Percentiles rank a stretch among this genome's conserved stretches.
Evolutionary conservation across 2,797 vertebrate species (phyloP).

Genomic region (Catostomus latipinnis): DNA sequence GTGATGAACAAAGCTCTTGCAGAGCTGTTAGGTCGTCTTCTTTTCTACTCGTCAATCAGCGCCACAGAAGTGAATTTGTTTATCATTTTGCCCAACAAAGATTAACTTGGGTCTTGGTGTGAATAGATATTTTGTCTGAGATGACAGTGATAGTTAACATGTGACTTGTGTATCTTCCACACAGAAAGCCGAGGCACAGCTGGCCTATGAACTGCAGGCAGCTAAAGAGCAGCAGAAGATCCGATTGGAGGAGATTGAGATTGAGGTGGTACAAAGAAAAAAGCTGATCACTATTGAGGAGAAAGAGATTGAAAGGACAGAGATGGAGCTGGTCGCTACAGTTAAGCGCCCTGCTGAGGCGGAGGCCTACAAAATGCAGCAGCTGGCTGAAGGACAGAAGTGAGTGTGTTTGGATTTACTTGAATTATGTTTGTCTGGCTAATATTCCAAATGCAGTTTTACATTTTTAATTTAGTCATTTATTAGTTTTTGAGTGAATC

Average conservation of each 20-base stretch:
- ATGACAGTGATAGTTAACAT: background rate
- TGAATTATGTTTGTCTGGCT: background rate
- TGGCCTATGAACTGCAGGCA: constrained; percentile 93
- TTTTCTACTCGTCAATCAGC: too few relatives aligned
- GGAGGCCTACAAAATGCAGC: constrained; percentile 85
- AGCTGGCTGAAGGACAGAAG: constrained; percentile 88
- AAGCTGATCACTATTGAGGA: constrained; percentile 89
- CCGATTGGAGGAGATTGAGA: constrained; percentile 89
- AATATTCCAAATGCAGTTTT: background rate
- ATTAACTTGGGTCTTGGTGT: too few relatives aligned
- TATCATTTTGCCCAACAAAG: too few relatives aligned
- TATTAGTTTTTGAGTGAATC: too few relatives aligned
- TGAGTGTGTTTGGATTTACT: constrained; percentile 63
- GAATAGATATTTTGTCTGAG: background rate
- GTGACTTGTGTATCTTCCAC: constrained; percentile 8
- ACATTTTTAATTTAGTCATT: too few relatives aligned
- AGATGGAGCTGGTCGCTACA: constrained; percentile 84
- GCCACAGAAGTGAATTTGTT: too few relatives aligned
- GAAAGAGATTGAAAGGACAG: constrained; percentile 84
- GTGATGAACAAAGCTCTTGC: too few relatives aligned
- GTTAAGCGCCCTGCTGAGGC: constrained; percentile 89
- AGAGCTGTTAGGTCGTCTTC: too few relatives aligned
- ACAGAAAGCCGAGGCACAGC: constrained; percentile 91
- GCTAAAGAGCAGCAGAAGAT: constrained; percentile 94
- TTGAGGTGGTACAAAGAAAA: constrained; percentile 88